Evolutionary conservation across 2,888 invertebrate genomes (phyloP).

Genomic region (Hydrotaea diabolus): DNA sequence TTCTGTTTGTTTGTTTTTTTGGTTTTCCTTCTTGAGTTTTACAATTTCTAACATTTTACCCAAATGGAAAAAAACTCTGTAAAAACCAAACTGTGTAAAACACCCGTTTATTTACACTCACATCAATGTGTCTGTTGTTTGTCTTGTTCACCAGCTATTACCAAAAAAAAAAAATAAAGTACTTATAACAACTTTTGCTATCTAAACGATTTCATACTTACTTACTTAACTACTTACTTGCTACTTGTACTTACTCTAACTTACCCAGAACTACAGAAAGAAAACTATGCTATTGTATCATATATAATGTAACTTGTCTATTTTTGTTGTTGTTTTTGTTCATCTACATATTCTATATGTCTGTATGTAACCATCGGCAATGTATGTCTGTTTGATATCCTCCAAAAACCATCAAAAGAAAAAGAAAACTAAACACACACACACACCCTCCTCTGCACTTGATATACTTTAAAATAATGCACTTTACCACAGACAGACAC

Average conservation of each 20-base stretch:
- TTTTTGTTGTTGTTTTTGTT: no score
- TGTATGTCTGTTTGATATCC: no score
- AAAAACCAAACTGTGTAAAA: conserved; percentile 56
- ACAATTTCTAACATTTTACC: background rate
- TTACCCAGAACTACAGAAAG: background rate
- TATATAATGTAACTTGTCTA: no score
- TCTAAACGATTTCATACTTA: conserved; percentile 15
- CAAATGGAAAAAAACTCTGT: conserved; percentile 68
- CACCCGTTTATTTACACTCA: conserved; percentile 74
- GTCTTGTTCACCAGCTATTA: conserved; percentile 79
- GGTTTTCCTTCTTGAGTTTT: conserved; percentile 61
- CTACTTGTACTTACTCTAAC: conserved; percentile 15
- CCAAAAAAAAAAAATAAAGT: conserved; percentile 18
- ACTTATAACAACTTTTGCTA: conserved; percentile 10
- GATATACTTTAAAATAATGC: conserved; percentile 7
- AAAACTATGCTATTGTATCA: no score
- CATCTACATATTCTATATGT: no score
- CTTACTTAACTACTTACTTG: conserved; percentile 5
- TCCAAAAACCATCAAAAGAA: no score
- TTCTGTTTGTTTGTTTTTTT: conserved; percentile 44
- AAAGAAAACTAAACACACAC: background rate
- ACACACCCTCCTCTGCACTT: conserved; percentile 6
- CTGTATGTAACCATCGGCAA: no score
- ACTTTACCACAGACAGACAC: conserved; percentile 8
- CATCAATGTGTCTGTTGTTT: conserved; percentile 81